Evolutionary conservation across 2,113 vertebrate genomes (phyloP).

Genomic region (Brachyhypopomus gauderio): DNA sequence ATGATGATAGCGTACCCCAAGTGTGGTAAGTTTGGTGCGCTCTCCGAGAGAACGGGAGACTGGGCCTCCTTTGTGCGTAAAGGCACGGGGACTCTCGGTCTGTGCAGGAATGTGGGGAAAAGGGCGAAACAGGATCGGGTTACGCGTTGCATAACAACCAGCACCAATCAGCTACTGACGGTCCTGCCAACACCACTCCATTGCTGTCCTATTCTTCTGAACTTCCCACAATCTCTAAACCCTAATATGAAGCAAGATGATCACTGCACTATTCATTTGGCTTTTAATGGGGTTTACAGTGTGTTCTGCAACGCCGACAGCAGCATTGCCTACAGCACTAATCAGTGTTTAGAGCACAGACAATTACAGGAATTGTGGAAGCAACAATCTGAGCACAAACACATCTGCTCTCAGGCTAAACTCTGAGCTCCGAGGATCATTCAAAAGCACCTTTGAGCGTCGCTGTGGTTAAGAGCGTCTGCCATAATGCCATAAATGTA

Average conservation of each 20-base stretch:
- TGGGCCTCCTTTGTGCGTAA: too few species aligned
- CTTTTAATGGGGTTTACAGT: neutral
- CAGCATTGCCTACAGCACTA: neutral
- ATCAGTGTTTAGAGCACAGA: neutral
- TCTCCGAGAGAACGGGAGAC: too few species aligned
- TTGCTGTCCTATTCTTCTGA: neutral
- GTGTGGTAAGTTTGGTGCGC: slow-evolving; percentile 65
- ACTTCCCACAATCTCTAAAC: neutral
- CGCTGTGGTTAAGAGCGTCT: too few species aligned
- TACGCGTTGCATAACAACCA: slow-evolving; percentile 19
- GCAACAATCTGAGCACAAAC: neutral
- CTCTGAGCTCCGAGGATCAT: neutral
- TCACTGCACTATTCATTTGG: neutral
- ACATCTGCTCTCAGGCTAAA: neutral
- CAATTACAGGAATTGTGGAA: neutral
- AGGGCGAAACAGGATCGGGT: neutral
- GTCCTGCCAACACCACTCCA: too few species aligned
- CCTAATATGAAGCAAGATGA: neutral
- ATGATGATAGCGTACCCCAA: slow-evolving; percentile 74
- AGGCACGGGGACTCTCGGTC: neutral
- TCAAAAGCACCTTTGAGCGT: too few species aligned
- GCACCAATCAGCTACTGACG: too few species aligned
- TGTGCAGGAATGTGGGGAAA: neutral
- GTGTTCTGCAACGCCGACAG: neutral
- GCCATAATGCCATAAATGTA: too few species aligned